Conservation (phyloP, 2,888 invertebrate species). For the Cephonodes hylas region DNA sequence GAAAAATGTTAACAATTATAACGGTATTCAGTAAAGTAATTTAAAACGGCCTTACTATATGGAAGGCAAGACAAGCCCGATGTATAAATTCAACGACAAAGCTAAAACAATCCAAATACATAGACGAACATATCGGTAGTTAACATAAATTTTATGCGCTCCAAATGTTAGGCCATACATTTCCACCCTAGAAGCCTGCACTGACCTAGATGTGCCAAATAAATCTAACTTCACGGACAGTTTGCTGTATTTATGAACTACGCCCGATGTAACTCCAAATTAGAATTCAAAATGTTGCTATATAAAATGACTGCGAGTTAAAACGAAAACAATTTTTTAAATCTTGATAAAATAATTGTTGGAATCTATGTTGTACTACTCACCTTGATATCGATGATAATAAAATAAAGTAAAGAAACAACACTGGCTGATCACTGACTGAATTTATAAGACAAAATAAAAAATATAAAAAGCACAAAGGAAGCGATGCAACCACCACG, state of each 20-base stretch:
- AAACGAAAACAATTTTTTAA: slow-evolving; percentile 12
- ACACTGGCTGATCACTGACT: background rate
- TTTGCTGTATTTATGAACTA: slow-evolving; percentile 13
- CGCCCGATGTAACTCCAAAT: slow-evolving; percentile 2
- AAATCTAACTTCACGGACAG: slow-evolving; percentile 48
- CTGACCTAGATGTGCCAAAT: slow-evolving; percentile 53
- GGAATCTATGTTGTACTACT: background rate
- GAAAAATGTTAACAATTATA: too few species aligned
- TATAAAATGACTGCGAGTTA: slow-evolving; percentile 9
- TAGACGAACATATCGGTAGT: slow-evolving; percentile 28
- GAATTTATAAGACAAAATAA: background rate
- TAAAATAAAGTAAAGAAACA: background rate
- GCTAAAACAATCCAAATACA: background rate
- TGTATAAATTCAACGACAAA: background rate
- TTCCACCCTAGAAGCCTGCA: slow-evolving; percentile 53
- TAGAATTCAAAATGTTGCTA: background rate
- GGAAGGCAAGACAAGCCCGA: background rate
- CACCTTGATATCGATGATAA: background rate
- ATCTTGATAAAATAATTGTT: background rate
- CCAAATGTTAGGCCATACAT: slow-evolving; percentile 37
- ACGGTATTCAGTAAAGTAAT: too few species aligned
- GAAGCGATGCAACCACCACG: slow-evolving; percentile 57
- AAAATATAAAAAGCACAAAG: slow-evolving; percentile 23
- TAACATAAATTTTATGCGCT: slow-evolving; percentile 55
- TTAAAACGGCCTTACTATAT: background rate